Conservation (phyloP, 2,113 vertebrate genomes). For the Poeciliopsis turrubarensis region DNA sequence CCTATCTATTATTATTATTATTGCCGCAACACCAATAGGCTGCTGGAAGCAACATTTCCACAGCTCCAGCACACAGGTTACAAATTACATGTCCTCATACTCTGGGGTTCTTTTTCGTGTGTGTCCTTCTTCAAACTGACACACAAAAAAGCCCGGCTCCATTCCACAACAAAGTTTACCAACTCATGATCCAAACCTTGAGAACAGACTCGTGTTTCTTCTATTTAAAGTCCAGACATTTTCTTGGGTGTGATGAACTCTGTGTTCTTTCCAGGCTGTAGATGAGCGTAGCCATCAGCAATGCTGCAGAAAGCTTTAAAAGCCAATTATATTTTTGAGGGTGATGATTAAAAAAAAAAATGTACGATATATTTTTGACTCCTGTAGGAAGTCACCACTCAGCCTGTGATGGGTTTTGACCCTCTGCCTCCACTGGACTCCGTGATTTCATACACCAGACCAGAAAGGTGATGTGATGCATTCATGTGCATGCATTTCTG, state of each 20-base stretch:
- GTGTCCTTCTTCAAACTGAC: neutral
- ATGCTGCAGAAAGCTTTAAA: neutral
- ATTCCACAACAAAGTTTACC: neutral
- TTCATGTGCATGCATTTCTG: neutral
- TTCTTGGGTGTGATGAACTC: neutral
- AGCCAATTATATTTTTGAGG: neutral
- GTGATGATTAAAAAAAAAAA: neutral
- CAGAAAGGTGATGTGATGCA: conserved; percentile 85
- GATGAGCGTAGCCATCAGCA: neutral
- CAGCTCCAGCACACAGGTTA: neutral
- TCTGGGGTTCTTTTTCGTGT: too few relatives aligned
- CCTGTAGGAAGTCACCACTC: conserved; percentile 92
- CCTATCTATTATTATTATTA: too few relatives aligned
- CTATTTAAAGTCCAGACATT: neutral
- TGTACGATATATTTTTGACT: neutral
- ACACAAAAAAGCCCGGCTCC: neutral
- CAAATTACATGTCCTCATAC: neutral
- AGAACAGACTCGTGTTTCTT: neutral
- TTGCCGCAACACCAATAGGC: too few relatives aligned
- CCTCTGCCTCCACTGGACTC: conserved; percentile 93
- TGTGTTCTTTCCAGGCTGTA: neutral
- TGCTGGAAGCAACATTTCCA: neutral
- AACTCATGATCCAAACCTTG: neutral
- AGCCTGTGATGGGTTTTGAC: conserved; percentile 94
- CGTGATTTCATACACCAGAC: conserved; percentile 88